These are phyloP conservation scores for Ormyrus nitidulus DNA, from an alignment of 2,888 invertebrate genomes.

Conservation along the genomic window DNA sequence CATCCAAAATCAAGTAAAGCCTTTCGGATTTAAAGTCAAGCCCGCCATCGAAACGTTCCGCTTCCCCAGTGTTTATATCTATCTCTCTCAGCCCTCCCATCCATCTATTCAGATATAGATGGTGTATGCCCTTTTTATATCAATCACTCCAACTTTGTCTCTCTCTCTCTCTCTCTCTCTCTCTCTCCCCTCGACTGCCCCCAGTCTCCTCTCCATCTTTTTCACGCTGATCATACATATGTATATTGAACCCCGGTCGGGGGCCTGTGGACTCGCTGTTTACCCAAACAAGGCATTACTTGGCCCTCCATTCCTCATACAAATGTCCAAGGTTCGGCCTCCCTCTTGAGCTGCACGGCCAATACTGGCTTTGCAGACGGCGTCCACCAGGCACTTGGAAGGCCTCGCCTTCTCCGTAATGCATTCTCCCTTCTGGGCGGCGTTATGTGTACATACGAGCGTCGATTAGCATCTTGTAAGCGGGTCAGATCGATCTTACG, in stretches of 20 bases:
- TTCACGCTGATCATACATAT: constrained; percentile 28
- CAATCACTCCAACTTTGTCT: neutral
- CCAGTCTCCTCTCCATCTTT: neutral
- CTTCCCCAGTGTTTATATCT: neutral
- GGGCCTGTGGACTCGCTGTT: constrained; percentile 56
- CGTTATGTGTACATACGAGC: constrained; percentile 24
- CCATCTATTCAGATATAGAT: neutral
- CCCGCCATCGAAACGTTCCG: neutral
- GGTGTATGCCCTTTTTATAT: too few species aligned
- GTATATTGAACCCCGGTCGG: constrained; percentile 13
- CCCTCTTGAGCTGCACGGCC: neutral
- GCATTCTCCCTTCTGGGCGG: neutral
- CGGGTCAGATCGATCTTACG: constrained; percentile 51
- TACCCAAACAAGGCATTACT: constrained; percentile 57
- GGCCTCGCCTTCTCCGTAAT: neutral
- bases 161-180: constrained; percentile 12
- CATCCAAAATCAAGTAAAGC: constrained; percentile 15
- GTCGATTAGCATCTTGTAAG: constrained; percentile 54
- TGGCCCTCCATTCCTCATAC: constrained; percentile 39
- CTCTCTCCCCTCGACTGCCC: neutral
- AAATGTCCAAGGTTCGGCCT: neutral
- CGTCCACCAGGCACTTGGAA: neutral
- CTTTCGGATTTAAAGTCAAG: neutral
- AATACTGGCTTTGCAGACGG: neutral
- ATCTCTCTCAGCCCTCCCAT: neutral